Conservation (phyloP, 1,140 invertebrate species). For the Ptiloglossa arizonensis region DNA sequence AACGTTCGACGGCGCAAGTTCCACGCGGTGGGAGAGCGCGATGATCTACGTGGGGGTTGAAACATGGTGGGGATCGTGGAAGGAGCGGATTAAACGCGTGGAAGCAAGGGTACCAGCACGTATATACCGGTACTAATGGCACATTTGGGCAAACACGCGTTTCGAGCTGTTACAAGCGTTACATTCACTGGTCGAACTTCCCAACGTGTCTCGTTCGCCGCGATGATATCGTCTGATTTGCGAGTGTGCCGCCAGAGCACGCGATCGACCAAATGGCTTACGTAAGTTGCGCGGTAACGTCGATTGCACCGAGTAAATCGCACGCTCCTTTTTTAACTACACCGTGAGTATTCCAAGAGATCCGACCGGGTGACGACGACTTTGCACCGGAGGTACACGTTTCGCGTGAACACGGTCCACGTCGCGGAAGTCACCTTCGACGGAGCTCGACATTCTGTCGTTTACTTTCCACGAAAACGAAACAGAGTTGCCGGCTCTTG, state of each 20-base stretch:
- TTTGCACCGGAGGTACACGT: accelerated
- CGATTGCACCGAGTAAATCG: conserved; percentile 12
- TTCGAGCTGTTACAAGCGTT: conserved; percentile 22
- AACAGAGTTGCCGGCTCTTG: conserved; percentile 30
- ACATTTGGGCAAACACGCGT: conserved; percentile 31
- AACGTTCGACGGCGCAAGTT: conserved; percentile 20
- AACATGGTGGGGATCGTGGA: conserved; percentile 28
- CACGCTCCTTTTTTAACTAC: neutral
- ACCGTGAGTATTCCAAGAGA: conserved; percentile 7
- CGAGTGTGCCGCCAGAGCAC: conserved; percentile 31
- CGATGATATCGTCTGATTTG: conserved; percentile 34
- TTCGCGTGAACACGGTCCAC: neutral
- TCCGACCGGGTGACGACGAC: neutral
- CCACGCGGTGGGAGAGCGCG: conserved; percentile 26
- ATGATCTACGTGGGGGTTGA: neutral
- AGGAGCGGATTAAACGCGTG: conserved; percentile 35
- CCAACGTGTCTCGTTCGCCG: conserved; percentile 11
- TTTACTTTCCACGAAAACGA: conserved; percentile 29
- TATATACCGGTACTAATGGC: conserved; percentile 49
- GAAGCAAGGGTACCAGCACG: conserved; percentile 21
- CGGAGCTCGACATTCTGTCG: conserved; percentile 28
- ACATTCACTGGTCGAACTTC: conserved; percentile 2
- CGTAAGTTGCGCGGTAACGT: conserved; percentile 43
- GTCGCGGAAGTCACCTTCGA: neutral
- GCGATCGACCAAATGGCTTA: conserved; percentile 25